Evolutionary conservation across 2,797 vertebrate genomes (phyloP).

Genomic region (Coendou prehensilis): DNA sequence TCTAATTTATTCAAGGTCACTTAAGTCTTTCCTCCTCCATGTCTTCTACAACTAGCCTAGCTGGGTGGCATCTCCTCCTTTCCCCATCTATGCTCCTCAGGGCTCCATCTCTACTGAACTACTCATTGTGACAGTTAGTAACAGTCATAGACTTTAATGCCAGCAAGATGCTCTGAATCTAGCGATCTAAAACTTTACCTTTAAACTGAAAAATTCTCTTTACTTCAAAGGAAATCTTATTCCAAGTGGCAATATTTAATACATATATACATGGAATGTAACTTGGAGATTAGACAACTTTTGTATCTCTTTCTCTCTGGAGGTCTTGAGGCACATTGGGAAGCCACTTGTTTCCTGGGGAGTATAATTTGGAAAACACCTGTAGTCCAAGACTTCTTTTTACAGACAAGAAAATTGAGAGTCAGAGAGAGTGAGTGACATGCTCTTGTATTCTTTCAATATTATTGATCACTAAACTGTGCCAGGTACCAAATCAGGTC

Average conservation of each 20-base stretch:
- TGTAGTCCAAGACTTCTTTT: background rate
- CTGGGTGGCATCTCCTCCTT: background rate
- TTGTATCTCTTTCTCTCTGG: background rate
- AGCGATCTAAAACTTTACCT: background rate
- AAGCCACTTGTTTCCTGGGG: background rate
- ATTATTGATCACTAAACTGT: background rate
- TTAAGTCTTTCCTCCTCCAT: background rate
- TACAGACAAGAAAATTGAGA: background rate
- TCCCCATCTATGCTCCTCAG: background rate
- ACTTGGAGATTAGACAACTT: background rate
- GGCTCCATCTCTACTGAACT: background rate
- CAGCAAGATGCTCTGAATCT: background rate
- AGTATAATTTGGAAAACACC: background rate
- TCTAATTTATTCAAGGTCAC: background rate
- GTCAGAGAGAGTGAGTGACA: background rate
- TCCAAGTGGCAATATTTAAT: background rate
- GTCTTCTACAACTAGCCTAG: background rate
- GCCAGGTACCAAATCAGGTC: background rate
- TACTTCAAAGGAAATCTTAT: background rate
- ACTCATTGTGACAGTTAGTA: background rate
- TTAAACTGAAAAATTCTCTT: slow-evolving; percentile 25
- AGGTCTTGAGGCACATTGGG: background rate
- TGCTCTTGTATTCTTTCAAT: background rate
- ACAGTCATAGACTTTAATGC: background rate
- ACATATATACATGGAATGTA: background rate